Evolutionary conservation across 1,140 invertebrate species (phyloP).

Genomic region (Agrilus planipennis): DNA sequence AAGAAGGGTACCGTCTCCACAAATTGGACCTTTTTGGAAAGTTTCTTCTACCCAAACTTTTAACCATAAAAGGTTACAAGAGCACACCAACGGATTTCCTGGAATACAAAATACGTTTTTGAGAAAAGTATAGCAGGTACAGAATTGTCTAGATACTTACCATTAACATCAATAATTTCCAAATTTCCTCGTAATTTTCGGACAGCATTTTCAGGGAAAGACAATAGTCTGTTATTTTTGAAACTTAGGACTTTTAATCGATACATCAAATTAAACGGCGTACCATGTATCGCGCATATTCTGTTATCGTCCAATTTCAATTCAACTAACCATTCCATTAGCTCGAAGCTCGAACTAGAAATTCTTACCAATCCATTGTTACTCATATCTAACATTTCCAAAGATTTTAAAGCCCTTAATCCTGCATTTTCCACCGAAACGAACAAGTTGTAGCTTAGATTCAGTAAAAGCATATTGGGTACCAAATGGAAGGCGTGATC

Average conservation of each 20-base stretch:
- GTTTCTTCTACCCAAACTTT: conserved; percentile 67
- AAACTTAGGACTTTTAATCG: conserved; percentile 66
- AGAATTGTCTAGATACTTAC: conserved; percentile 41
- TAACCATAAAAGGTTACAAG: conserved; percentile 68
- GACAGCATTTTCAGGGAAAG: conserved; percentile 62
- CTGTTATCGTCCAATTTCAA: conserved; percentile 66
- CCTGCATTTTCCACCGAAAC: conserved; percentile 58
- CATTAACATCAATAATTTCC: conserved; percentile 72
- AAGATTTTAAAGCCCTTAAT: conserved; percentile 52
- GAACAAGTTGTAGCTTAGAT: conserved; percentile 68
- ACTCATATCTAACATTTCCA: conserved; percentile 72
- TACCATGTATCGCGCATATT: conserved; percentile 55
- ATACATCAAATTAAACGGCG: conserved; percentile 70
- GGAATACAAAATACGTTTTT: conserved; percentile 23
- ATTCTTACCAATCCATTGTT: conserved; percentile 63
- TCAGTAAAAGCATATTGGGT: conserved; percentile 65
- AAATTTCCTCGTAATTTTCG: conserved; percentile 64
- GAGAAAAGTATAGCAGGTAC: too few relatives aligned
- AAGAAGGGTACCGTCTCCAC: conserved; percentile 59
- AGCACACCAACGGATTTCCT: conserved; percentile 73
- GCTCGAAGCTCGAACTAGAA: conserved; percentile 45
- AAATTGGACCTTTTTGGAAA: conserved; percentile 55
- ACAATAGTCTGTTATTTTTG: conserved; percentile 63
- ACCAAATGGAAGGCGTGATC: conserved; percentile 65
- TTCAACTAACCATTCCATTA: conserved; percentile 74